Evolutionary conservation across 1,140 invertebrate genomes (phyloP).

Genomic region (Camponotus vicinus): DNA sequence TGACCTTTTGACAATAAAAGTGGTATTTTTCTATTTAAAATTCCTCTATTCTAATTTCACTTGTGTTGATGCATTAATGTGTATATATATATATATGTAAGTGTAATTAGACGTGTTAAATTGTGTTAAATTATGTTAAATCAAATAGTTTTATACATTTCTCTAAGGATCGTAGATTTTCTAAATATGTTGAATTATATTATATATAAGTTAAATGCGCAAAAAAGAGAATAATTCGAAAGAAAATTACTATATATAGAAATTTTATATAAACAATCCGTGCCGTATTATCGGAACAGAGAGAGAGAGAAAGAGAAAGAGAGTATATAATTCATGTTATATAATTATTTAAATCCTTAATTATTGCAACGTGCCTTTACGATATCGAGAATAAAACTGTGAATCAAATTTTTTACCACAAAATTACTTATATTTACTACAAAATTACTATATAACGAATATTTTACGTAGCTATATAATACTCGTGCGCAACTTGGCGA

Average conservation of each 20-base stretch:
- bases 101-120: conserved; percentile 15
- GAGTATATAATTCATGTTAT: conserved; percentile 25
- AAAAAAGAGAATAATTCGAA: neutral
- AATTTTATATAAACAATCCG: conserved; percentile 30
- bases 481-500: neutral
- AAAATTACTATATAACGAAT: neutral
- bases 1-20: neutral
- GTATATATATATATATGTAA: neutral
- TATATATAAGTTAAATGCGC: conserved; percentile 4
- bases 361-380: conserved; percentile 24
- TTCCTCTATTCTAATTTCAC: conserved; percentile 9
- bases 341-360: conserved; percentile 34
- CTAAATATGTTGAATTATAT: neutral
- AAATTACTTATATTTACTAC: neutral
- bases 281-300: conserved; percentile 22
- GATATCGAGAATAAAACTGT: conserved; percentile 19
- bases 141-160: neutral
- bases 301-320: too few species aligned
- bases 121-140: too few species aligned
- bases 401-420: conserved; percentile 37
- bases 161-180: conserved; percentile 6
- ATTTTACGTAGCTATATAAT: neutral
- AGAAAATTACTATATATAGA: neutral
- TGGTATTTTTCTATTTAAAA: neutral
- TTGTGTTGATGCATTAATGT: conserved; percentile 35